phyloP scores from a whole-genome alignment of 35 echinoderm and acorn worm species.

The Stichopus chloronotus region DNA sequence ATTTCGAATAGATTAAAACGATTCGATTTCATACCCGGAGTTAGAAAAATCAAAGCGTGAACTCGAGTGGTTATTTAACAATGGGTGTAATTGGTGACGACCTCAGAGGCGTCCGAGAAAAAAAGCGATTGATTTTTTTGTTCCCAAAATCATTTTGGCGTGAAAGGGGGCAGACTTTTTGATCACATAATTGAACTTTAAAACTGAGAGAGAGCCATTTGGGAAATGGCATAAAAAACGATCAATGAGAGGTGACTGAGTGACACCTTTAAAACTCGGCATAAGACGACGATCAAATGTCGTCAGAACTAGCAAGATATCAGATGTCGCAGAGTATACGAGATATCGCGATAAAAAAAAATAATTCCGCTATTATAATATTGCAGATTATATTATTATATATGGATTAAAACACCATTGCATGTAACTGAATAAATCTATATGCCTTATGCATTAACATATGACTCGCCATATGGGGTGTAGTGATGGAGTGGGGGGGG shows the following conservation, averaged over 20 bases:
- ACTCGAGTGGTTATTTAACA: constrained; percentile 20
- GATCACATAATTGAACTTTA: neutral
- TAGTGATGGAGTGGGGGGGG: too few species aligned
- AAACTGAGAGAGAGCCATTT: neutral
- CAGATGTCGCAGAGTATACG: neutral
- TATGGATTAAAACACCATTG: too few species aligned
- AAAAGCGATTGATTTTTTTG: neutral
- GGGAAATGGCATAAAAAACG: neutral
- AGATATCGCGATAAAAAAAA: too few species aligned
- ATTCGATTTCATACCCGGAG: neutral
- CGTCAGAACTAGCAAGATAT: neutral
- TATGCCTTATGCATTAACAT: too few species aligned
- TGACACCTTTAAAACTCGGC: neutral
- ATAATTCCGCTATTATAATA: too few species aligned
- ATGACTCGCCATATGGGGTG: too few species aligned
- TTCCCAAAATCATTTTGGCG: neutral
- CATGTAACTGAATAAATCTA: too few species aligned
- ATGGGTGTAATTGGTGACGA: constrained; percentile 31
- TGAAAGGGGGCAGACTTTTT: neutral
- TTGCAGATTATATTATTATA: too few species aligned
- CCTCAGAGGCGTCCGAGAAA: neutral
- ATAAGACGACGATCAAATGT: neutral
- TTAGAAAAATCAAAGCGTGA: neutral
- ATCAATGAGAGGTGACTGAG: neutral
- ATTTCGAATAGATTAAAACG: neutral